Evolutionary conservation across 2,113 vertebrate species (phyloP), one percentile per base, ranked within the genome.

Genomic region (Rhinolophus ferrumequinum): DNA sequence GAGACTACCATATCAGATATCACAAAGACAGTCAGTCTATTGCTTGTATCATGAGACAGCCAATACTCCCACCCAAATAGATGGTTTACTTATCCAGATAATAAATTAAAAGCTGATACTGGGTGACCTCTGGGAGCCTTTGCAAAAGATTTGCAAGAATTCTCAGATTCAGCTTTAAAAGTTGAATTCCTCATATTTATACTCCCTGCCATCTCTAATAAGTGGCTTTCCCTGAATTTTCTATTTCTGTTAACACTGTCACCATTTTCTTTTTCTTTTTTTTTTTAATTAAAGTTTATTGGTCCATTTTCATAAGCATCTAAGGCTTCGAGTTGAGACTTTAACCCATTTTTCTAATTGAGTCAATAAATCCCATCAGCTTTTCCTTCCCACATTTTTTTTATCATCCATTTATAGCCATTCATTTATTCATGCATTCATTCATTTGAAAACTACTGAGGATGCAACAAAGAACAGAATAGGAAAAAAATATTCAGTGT

Each of bases 121-220:
- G 19, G 7, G 18, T 90, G n/a, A 83, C 26, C 15, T 69, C 35
- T 21, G 13, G 38, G 77, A 95, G 44, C 41, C 77, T 85, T 91
- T 93, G 58, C 21, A 35, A 72, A 75, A 87, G 83, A 84, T 28
- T 85, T 41, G 75, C 24, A 69, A 28, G 15, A 62, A 79, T 94
- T 82, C 35, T 82, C 79, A 82, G 26, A 64, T 85, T 83, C 69
- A 69, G 35, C 83, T 82, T 30, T 85, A 67, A 67, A 96, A 91
- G 58, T 44, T 50, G 18, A 90, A 82, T 76, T 90, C 60, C 28
- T 96, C 16, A 8, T 69, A n/a, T 38, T 86, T 73, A 41, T 52
- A 73, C 5, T 73, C 77, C 24, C 50, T 38, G 19, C 8, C 2
- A 44, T 62, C 80, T 80, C 80, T 72, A 54, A 8, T 79, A 79